phyloP scores from a whole-genome alignment of 1,140 invertebrate genomes.

The Callitettix versicolor region DNA sequence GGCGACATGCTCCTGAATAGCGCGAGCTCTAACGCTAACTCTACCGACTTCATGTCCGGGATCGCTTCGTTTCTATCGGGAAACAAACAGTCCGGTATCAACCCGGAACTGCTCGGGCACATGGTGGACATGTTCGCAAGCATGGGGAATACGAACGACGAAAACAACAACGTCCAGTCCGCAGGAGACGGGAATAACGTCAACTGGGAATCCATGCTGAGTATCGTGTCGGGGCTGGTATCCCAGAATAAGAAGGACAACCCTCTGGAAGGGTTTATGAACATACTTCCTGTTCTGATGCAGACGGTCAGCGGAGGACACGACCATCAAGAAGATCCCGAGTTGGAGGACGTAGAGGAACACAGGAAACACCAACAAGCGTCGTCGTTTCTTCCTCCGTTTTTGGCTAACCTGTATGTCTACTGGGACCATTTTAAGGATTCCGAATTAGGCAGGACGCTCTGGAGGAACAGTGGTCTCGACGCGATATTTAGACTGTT shows the following conservation, averaged over 20 bases:
- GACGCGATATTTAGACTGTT: constrained; percentile 47
- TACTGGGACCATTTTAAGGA: constrained; percentile 69
- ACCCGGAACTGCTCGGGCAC: constrained; percentile 40
- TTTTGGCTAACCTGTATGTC: constrained; percentile 58
- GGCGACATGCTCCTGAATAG: constrained; percentile 24
- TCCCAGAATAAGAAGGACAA: constrained; percentile 12
- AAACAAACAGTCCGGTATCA: constrained; percentile 31
- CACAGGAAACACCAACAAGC: constrained; percentile 47
- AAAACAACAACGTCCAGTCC: constrained; percentile 17
- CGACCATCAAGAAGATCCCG: constrained; percentile 25
- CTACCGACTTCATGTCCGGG: not conserved
- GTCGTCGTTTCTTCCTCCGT: constrained; percentile 50
- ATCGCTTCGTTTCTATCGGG: constrained; percentile 11
- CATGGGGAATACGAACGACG: constrained; percentile 21
- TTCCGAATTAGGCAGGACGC: constrained; percentile 58
- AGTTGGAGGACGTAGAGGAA: constrained; percentile 34
- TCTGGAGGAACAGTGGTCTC: constrained; percentile 60
- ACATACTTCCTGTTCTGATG: constrained; percentile 51
- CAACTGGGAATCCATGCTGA: constrained; percentile 45
- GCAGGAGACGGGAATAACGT: constrained; percentile 26
- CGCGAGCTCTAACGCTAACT: constrained; percentile 25
- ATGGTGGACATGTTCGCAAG: constrained; percentile 39
- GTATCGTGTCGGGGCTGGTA: constrained; percentile 47
- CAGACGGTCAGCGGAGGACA: constrained; percentile 36
- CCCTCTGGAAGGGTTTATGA: constrained; percentile 42